phyloP scores from a whole-genome alignment of 53 echinoderm and acorn worm genomes.

The Henricia sp. region DNA sequence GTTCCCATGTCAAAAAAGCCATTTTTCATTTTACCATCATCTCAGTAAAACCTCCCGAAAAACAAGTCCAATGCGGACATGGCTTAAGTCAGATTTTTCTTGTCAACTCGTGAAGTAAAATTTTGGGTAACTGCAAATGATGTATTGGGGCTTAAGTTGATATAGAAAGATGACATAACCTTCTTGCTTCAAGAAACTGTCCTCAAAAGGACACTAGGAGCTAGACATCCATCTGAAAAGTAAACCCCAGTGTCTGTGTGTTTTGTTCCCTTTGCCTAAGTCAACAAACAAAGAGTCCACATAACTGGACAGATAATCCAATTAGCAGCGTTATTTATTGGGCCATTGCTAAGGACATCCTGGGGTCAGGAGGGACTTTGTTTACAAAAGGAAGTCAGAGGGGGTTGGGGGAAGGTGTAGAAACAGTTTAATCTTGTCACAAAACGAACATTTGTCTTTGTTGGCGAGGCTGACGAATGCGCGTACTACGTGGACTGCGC shows the following conservation, averaged over 20 bases:
- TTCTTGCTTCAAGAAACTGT: neutral
- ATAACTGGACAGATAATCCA: constrained; percentile 22
- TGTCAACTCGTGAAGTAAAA: too few relatives aligned
- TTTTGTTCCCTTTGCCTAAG: constrained; percentile 12
- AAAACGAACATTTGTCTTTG: constrained; percentile 18
- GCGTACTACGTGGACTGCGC: too few relatives aligned
- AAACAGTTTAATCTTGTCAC: neutral
- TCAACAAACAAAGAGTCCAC: constrained; percentile 22
- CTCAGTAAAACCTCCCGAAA: too few relatives aligned
- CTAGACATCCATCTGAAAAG: neutral
- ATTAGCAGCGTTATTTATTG: constrained; percentile 34
- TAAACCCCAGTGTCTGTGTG: neutral
- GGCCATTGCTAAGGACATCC: constrained; percentile 5
- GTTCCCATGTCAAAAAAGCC: too few relatives aligned
- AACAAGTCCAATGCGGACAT: too few relatives aligned
- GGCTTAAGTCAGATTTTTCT: too few relatives aligned
- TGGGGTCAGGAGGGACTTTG: constrained; percentile 14
- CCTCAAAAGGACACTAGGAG: neutral
- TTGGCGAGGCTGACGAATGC: neutral
- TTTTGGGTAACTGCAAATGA: too few relatives aligned
- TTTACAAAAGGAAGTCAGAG: constrained; percentile 5
- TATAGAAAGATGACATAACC: too few relatives aligned
- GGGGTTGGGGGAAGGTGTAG: neutral
- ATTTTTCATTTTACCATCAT: too few relatives aligned
- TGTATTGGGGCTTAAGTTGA: too few relatives aligned